Percentiles rank a stretch among this genome's conserved stretches.
Conservation (phyloP, 2,113 vertebrate genomes). For the Dissostichus mawsoni region DNA sequence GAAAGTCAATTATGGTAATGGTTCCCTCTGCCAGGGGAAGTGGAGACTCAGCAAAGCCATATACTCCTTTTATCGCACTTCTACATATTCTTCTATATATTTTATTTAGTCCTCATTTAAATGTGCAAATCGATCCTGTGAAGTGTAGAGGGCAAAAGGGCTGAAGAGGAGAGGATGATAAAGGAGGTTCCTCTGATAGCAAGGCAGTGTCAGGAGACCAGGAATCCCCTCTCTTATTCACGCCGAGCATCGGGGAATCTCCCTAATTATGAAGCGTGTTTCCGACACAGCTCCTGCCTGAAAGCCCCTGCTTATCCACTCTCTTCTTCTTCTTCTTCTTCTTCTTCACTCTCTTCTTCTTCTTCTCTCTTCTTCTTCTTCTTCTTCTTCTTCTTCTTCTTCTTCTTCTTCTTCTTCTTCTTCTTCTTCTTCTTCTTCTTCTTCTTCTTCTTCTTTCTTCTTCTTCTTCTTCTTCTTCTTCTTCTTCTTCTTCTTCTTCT, state of each 20-base stretch:
- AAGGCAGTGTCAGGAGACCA: slow-evolving; percentile 63
- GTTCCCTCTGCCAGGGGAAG: slow-evolving; percentile 63
- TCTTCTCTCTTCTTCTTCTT: slow-evolving; percentile 59
- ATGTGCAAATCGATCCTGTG: slow-evolving; percentile 67
- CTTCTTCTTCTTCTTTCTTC: slow-evolving; percentile 44
- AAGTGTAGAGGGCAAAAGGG: slow-evolving; percentile 41
- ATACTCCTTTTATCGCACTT: slow-evolving; percentile 42
- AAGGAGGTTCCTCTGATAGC: slow-evolving; percentile 44
- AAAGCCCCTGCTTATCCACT: slow-evolving; percentile 77
- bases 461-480: slow-evolving; percentile 42
- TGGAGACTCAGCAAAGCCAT: slow-evolving; percentile 55
- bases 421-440: slow-evolving; percentile 37
- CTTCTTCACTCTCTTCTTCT: slow-evolving; percentile 29
- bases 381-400: slow-evolving; percentile 42
- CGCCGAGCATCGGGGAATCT: slow-evolving; percentile 71
- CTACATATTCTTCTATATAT: slow-evolving; percentile 51
- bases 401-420: slow-evolving; percentile 52
- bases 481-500: slow-evolving; percentile 44
- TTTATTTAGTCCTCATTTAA: slow-evolving; percentile 73
- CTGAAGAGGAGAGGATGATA: slow-evolving; percentile 23
- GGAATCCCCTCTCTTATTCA: slow-evolving; percentile 78
- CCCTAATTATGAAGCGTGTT: slow-evolving; percentile 77
- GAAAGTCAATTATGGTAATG: slow-evolving; percentile 83
- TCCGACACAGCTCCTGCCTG: slow-evolving; percentile 60
- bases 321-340: slow-evolving; percentile 44